These are phyloP conservation scores for Meriones psammophilus DNA, from an alignment of 2,797 vertebrate genomes.

Conservation along the genomic window DNA sequence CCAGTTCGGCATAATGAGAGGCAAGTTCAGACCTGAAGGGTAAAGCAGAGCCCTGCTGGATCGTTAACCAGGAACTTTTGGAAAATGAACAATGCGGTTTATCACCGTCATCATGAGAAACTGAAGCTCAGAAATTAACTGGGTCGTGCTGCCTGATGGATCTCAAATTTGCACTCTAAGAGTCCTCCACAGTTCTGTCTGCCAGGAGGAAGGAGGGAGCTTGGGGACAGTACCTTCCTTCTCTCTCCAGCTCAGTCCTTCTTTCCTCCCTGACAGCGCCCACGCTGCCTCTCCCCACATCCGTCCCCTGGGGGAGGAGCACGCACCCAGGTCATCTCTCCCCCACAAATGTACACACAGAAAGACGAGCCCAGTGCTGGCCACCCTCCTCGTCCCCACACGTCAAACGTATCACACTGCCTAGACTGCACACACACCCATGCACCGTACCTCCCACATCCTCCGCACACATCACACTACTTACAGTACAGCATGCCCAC, in stretches of 20 bases:
- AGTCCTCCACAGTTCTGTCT: not conserved
- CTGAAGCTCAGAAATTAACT: not conserved
- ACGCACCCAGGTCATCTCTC: not conserved
- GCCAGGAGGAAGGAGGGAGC: not conserved
- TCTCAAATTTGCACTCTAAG: conserved; percentile 9
- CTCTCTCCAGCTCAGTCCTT: not conserved
- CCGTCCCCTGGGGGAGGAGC: not conserved
- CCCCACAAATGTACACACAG: not conserved
- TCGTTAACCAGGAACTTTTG: conserved; percentile 35
- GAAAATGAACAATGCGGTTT: not conserved
- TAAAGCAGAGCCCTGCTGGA: not conserved
- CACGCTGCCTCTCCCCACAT: not conserved
- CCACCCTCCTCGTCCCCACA: not conserved
- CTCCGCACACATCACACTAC: not conserved
- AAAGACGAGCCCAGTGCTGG: not conserved
- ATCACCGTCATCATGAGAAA: conserved; percentile 28
- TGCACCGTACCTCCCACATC: not conserved
- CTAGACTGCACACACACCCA: not conserved
- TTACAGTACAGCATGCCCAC: not conserved
- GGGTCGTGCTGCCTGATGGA: not conserved
- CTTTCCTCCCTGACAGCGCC: not conserved
- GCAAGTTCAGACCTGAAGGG: not conserved
- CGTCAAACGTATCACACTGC: not conserved
- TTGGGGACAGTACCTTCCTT: not conserved
- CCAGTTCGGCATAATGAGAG: not conserved